Base-by-base conservation (phyloP, 2,113 vertebrate genomes). In the Paradisaea rubra region DNA sequence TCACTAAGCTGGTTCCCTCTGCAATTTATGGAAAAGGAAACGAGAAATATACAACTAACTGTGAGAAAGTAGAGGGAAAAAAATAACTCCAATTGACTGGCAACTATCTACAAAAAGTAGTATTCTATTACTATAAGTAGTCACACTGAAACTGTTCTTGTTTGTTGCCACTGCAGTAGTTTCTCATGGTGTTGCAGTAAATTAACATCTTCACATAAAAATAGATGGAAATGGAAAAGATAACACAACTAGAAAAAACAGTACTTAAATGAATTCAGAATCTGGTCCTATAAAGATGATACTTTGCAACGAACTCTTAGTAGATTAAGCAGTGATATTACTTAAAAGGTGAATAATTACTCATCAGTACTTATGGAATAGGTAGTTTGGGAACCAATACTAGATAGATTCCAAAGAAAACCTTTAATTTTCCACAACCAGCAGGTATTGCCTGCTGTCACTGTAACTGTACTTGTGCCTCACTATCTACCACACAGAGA, bases 61-160 rank as follows among this genome's bases (percentile, higher is more conserved):
- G 19, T 44, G 18, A 72, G 39, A 76, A 76, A 54, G 16, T 7
- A 21, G 10, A 3, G 4, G 1, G 1, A 0, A 2, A 20, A 11
- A 37, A 47, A 60, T 2, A 11, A 25, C 21, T 81, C 12, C 11
- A 52, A 8, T 1, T 41, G 42, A 39, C 9, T 65, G 11, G 4
- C 39, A 87, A 31, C 5, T n/a, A 35, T 25, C n/a, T 54, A 78
- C n/a, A 57, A 45, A 73, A 89, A 41, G 2, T 56, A 31, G 64
- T 47, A 23, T 44, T 77, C 45, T 59, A 7, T 47, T 69, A 23
- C 33, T 71, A 2, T 2, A 71, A n/a, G 22, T 35, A 63, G 10
- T 74, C 11, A 88, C 17, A 47, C 23, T 53, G n/a, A 86, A 86
- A 59, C 27, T 52, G 9, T 37, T 41, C 35, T 17, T 68, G 7